These are phyloP conservation scores for Drosophila orosa DNA, from an alignment of 1,140 invertebrate species.

Conservation along the genomic window DNA sequence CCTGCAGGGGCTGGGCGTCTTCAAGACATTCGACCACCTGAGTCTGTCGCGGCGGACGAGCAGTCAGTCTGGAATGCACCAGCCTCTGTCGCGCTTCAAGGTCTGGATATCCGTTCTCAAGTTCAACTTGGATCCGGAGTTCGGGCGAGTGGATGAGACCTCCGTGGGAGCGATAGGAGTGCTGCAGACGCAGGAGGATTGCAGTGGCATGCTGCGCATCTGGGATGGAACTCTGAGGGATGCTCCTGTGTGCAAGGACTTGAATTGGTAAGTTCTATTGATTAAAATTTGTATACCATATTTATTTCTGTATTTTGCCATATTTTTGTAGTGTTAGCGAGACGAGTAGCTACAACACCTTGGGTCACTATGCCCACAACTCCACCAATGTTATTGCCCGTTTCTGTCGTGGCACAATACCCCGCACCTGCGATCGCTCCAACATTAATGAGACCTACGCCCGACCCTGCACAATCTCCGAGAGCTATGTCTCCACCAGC, in stretches of 20 bases:
- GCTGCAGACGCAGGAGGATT: conserved; percentile 88
- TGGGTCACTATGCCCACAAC: conserved; percentile 72
- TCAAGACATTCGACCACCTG: conserved; percentile 82
- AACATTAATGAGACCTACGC: conserved; percentile 84
- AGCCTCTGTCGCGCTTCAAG: conserved; percentile 87
- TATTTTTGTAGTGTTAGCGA: conserved; percentile 43
- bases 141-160: conserved; percentile 85
- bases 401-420: conserved; percentile 91
- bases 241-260: conserved; percentile 90
- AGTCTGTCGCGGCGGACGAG: conserved; percentile 74
- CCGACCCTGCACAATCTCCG: conserved; percentile 91
- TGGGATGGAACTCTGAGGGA: conserved; percentile 93
- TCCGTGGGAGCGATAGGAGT: conserved; percentile 85
- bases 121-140: conserved; percentile 87
- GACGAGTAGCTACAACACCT: conserved; percentile 43
- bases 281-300: not conserved
- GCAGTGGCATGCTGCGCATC: conserved; percentile 92
- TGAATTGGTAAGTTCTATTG: conserved; percentile 88
- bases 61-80: conserved; percentile 65
- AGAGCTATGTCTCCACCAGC: conserved; percentile 92
- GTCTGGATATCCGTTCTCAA: conserved; percentile 95
- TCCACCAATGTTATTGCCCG: conserved; percentile 90
- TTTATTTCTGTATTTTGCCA: not conserved
- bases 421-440: conserved; percentile 90
- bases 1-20: conserved; percentile 86